These are phyloP conservation scores for Serinus canaria DNA, from an alignment of 2,113 vertebrate species.

Conservation along the genomic window DNA sequence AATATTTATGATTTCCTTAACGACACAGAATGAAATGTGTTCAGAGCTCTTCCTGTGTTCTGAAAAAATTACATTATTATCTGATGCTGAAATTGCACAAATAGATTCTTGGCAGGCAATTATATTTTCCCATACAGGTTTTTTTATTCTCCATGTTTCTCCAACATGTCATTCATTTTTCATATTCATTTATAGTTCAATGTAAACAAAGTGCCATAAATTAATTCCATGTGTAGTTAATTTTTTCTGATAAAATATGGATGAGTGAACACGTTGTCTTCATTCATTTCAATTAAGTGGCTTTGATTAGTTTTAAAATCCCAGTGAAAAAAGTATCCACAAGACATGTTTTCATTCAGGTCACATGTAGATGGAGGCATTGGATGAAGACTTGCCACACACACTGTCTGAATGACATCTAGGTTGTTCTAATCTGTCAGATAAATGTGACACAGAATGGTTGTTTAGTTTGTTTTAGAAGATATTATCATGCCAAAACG, in stretches of 20 bases:
- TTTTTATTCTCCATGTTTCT: background rate
- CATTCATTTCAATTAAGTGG: background rate
- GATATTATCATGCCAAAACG: background rate
- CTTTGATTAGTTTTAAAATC: background rate
- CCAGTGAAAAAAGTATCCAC: background rate
- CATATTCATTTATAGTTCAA: background rate
- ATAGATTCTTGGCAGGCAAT: background rate
- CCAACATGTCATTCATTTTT: conserved; percentile 12
- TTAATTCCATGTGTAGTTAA: background rate
- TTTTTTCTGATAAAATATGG: background rate
- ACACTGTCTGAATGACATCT: background rate
- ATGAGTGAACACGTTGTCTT: background rate
- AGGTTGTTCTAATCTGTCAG: background rate
- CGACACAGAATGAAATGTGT: background rate
- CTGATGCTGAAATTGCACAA: background rate
- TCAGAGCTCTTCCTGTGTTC: background rate
- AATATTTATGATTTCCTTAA: background rate
- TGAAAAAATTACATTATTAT: conserved; percentile 6
- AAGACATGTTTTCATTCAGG: background rate
- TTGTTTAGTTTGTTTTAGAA: background rate
- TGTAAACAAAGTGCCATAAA: conserved; percentile 33
- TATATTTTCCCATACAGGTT: background rate
- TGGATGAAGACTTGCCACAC: background rate
- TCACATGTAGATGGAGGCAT: background rate
- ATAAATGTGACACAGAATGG: background rate